Evolutionary conservation across 2,888 invertebrate species (phyloP).

Genomic region (Hecatera dysodea): DNA sequence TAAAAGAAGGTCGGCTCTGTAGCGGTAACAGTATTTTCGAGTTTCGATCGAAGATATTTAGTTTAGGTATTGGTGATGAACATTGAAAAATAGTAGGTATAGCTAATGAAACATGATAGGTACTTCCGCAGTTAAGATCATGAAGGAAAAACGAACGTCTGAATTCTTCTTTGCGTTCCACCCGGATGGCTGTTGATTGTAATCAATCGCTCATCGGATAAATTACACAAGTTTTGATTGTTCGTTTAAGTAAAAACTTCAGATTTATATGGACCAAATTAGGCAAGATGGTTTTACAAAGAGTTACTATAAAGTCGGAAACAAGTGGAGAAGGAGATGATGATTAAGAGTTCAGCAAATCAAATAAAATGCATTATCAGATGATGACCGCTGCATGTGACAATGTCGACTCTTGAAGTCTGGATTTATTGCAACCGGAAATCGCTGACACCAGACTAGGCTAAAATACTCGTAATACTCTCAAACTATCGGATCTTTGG

Average conservation of each 20-base stretch:
- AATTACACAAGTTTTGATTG: constrained; percentile 34
- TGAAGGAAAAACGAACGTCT: constrained; percentile 20
- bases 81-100: neutral
- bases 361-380: neutral
- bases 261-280: constrained; percentile 12
- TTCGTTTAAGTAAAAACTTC: constrained; percentile 16
- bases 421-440: neutral
- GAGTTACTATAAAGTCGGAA: neutral
- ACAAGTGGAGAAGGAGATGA: neutral
- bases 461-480: neutral
- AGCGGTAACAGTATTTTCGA: neutral
- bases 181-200: constrained; percentile 21
- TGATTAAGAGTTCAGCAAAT: neutral
- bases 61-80: neutral
- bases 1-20: neutral
- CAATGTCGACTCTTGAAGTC: neutral
- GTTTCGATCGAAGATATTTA: neutral
- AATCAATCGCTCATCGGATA: constrained; percentile 43
- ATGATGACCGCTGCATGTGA: neutral
- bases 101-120: constrained; percentile 18
- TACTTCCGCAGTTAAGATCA: constrained; percentile 34
- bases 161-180: constrained; percentile 28
- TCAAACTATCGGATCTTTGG: neutral
- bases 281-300: constrained; percentile 9
- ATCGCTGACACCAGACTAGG: neutral